These are phyloP conservation scores for Centrocercus urophasianus DNA, from an alignment of 2,113 vertebrate species.

Conservation along the genomic window DNA sequence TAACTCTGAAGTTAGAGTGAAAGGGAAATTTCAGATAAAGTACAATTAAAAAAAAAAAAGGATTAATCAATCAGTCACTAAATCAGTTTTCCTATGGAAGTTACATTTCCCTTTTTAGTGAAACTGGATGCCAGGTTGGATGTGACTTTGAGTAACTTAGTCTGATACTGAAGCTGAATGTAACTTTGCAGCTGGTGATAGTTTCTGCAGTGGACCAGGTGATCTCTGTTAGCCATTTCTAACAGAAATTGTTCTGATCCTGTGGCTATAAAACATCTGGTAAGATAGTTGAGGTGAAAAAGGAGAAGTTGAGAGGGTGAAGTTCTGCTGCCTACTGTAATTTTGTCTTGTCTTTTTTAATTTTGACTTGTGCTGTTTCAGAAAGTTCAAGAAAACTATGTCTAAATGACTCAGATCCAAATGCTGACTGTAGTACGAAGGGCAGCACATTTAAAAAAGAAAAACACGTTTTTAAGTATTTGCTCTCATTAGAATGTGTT, in stretches of 20 bases:
- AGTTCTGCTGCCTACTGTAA: not conserved
- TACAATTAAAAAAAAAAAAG: not conserved
- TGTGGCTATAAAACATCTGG: not conserved
- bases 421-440: not conserved
- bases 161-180: not conserved
- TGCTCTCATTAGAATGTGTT: not conserved
- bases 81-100: not conserved
- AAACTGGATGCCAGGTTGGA: not conserved
- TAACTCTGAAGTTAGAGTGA: not conserved
- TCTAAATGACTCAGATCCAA: not conserved
- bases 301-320: not conserved
- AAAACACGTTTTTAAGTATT: not conserved
- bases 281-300: not conserved
- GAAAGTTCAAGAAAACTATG: not conserved
- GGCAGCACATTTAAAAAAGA: not conserved
- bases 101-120: not conserved
- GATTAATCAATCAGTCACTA: not conserved
- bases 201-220: slow-evolving; percentile 1
- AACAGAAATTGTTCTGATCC: not conserved
- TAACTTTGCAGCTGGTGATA: not conserved
- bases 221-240: slow-evolving; percentile 54
- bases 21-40: not conserved
- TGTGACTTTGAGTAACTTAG: not conserved
- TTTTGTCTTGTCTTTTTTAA: too few relatives aligned
- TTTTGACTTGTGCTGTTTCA: not conserved